Conservation (phyloP, 2,888 invertebrate species). For the Macropis europaea region DNA sequence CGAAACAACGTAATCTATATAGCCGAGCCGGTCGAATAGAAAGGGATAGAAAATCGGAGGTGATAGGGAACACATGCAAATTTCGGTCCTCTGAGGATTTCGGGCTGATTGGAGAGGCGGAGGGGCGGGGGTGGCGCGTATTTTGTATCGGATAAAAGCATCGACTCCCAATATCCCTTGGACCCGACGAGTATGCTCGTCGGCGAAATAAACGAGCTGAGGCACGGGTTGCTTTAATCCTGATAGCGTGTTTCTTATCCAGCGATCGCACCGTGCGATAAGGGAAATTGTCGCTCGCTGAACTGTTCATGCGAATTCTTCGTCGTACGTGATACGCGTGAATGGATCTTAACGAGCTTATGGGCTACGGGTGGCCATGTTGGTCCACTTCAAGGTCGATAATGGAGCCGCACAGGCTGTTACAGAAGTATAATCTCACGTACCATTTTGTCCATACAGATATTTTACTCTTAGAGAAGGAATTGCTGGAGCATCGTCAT, state of each 20-base stretch:
- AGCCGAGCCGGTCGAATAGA: background rate
- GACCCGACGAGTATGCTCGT: conserved; percentile 40
- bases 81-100: conserved; percentile 55
- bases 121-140: conserved; percentile 8
- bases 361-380: too few species aligned
- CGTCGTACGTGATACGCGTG: background rate
- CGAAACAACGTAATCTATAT: background rate
- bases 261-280: conserved; percentile 35
- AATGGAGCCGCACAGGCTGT: too few species aligned
- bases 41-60: background rate
- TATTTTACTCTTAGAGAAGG: too few species aligned
- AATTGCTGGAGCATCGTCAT: too few species aligned
- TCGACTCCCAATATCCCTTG: conserved; percentile 53
- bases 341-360: conserved; percentile 15
- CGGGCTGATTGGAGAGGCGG: conserved; percentile 1
- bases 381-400: too few species aligned
- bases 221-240: conserved; percentile 40
- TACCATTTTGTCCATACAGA: too few species aligned
- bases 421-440: too few species aligned
- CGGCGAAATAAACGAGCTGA: conserved; percentile 47
- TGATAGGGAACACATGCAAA: conserved; percentile 53
- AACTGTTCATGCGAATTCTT: conserved; percentile 16
- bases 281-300: conserved; percentile 42
- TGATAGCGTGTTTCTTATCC: conserved; percentile 39
- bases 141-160: conserved; percentile 56